These are phyloP conservation scores for Tangara arthus DNA, from an alignment of 2,797 vertebrate species.

Conservation along the genomic window DNA sequence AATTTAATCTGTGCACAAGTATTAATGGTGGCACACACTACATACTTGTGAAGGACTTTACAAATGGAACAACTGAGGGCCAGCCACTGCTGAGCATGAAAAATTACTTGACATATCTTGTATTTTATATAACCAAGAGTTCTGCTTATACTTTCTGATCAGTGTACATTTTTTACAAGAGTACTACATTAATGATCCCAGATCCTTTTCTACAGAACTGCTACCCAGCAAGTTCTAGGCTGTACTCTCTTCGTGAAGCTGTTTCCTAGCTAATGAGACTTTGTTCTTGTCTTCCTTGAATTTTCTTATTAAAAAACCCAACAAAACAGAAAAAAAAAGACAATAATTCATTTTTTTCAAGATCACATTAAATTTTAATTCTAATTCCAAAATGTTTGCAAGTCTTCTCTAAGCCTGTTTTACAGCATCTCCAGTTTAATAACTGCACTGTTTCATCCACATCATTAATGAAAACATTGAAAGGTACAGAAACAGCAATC, in stretches of 20 bases:
- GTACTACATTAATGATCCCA: neutral
- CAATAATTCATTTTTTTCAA: neutral
- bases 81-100: neutral
- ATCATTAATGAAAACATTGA: neutral
- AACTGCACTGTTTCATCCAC: neutral
- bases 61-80: neutral
- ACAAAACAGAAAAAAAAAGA: neutral
- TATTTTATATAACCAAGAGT: neutral
- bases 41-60: neutral
- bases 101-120: neutral
- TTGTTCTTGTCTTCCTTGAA: neutral
- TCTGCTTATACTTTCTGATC: neutral
- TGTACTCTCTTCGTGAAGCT: neutral
- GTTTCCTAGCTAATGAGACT: neutral
- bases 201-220: neutral
- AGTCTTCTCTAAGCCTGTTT: neutral
- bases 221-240: neutral
- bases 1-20: neutral
- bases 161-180: neutral
- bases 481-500: neutral
- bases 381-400: neutral
- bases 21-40: accelerated
- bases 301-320: neutral
- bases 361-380: neutral
- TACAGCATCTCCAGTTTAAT: neutral